Conservation (phyloP, 2,113 vertebrate genomes). For the Stegastes partitus region DNA sequence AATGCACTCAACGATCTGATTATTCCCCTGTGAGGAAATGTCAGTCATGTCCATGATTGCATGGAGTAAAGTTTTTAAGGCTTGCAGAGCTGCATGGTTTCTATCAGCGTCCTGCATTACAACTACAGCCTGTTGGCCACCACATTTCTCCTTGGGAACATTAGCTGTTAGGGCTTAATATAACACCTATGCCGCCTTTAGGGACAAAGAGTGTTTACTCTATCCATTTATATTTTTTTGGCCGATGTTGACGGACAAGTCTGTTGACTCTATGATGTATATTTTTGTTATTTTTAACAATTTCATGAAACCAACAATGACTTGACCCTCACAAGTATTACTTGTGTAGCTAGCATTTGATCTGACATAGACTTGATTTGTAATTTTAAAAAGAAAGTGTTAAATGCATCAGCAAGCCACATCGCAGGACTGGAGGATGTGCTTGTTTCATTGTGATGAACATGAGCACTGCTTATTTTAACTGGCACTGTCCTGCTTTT, state of each 20-base stretch:
- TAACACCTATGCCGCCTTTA: neutral
- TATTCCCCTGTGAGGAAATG: constrained; percentile 76
- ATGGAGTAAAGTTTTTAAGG: constrained; percentile 43
- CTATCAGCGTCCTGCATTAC: constrained; percentile 19
- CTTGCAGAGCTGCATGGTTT: constrained; percentile 32
- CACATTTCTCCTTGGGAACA: neutral
- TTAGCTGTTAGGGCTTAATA: neutral
- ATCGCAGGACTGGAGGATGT: neutral
- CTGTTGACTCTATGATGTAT: neutral
- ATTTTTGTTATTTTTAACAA: neutral
- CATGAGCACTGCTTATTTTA: neutral
- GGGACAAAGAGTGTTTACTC: neutral
- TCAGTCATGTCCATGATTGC: constrained; percentile 63
- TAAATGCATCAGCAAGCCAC: neutral
- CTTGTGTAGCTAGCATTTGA: neutral
- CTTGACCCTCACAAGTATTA: neutral
- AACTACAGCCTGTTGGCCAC: constrained; percentile 10
- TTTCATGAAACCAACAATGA: neutral
- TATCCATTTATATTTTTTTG: neutral
- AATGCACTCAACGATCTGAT: constrained; percentile 60
- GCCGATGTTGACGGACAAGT: neutral
- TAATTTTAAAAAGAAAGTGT: neutral
- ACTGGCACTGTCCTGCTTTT: neutral
- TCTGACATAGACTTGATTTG: neutral
- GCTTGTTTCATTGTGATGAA: neutral